Evolutionary conservation across 1,140 invertebrate genomes (phyloP).

Genomic region (Cephus cinctus): DNA sequence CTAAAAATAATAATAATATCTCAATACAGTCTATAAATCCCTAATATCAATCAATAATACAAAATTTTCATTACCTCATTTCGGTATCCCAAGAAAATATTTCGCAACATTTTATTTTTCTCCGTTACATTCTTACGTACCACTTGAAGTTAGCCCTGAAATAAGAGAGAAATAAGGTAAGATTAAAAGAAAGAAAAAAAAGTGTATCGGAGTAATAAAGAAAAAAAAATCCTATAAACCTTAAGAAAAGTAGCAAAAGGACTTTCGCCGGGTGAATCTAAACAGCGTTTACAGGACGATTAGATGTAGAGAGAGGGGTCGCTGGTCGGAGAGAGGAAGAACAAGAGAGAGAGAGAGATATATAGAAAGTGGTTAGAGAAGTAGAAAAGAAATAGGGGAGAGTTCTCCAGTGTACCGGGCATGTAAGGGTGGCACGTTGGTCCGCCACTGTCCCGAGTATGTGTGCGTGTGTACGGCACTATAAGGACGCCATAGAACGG

Average conservation of each 20-base stretch:
- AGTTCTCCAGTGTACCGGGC: neutral
- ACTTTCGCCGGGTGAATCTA: conserved; percentile 23
- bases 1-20: too few relatives aligned
- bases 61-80: too few relatives aligned
- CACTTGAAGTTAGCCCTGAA: conserved; percentile 10
- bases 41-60: too few relatives aligned
- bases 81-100: too few relatives aligned
- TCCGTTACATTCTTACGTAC: too few relatives aligned
- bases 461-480: conserved; percentile 36
- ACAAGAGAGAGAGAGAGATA: neutral
- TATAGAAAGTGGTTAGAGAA: neutral
- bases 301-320: too few relatives aligned
- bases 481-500: conserved; percentile 12
- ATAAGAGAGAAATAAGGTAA: neutral
- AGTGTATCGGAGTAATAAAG: too few relatives aligned
- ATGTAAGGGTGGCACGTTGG: conserved; percentile 21
- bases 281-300: conserved; percentile 36
- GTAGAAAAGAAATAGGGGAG: conserved; percentile 5
- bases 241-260: too few relatives aligned
- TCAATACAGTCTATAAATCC: too few relatives aligned
- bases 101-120: too few relatives aligned
- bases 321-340: conserved; percentile 4
- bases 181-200: neutral
- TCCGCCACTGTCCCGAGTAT: conserved; percentile 40
- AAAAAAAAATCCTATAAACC: too few relatives aligned